Percentiles rank a stretch among this genome's conserved stretches.
Evolutionary conservation across 2,797 vertebrate genomes (phyloP).

Genomic region (Chromobotia macracanthus): DNA sequence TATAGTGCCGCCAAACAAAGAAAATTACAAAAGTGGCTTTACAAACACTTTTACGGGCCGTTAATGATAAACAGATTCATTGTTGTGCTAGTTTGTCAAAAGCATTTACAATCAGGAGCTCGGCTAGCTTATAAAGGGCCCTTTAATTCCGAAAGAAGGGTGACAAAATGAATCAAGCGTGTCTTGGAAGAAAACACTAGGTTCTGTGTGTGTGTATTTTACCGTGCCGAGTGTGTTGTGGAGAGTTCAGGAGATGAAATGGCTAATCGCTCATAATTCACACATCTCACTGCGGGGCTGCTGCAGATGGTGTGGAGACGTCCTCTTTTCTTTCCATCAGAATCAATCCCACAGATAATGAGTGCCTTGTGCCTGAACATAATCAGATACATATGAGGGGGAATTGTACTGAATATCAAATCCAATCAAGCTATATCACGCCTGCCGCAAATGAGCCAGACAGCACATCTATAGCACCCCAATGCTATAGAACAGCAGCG

Average conservation of each 20-base stretch:
- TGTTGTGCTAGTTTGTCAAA: slow-evolving; percentile 56
- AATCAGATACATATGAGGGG: slow-evolving; percentile 77
- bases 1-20: slow-evolving; percentile 62
- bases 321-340: slow-evolving; percentile 62
- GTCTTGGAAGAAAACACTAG: slow-evolving; percentile 13
- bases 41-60: slow-evolving; percentile 69
- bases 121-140: slow-evolving; percentile 37
- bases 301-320: slow-evolving; percentile 69
- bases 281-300: slow-evolving; percentile 70
- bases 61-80: slow-evolving; percentile 65
- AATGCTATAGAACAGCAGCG: neutral
- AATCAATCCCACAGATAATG: slow-evolving; percentile 74
- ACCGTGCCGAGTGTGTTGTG: slow-evolving; percentile 17
- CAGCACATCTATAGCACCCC: slow-evolving; percentile 29
- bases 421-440: slow-evolving; percentile 75
- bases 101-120: slow-evolving; percentile 52
- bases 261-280: slow-evolving; percentile 68
- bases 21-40: slow-evolving; percentile 67
- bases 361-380: slow-evolving; percentile 71
- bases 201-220: slow-evolving; percentile 20
- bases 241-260: slow-evolving; percentile 46
- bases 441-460: slow-evolving; percentile 75
- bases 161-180: slow-evolving; percentile 35
- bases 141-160: slow-evolving; percentile 36
- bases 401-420: slow-evolving; percentile 74